Conservation (phyloP, 2,888 invertebrate species). For the Sycophila texana region DNA sequence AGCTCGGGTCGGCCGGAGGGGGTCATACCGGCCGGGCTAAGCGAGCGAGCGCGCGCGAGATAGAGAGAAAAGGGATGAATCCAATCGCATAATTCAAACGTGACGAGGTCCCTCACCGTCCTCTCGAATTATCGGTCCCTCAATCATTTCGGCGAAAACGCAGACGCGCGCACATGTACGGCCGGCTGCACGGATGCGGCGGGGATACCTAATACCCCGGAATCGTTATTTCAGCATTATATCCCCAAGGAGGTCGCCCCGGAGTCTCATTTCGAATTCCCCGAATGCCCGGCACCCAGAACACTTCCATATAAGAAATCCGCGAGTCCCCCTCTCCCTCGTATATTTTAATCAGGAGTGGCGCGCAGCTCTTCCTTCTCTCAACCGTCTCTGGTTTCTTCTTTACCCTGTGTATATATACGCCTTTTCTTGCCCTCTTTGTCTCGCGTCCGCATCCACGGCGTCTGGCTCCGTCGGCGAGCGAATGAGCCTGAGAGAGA, state of each 20-base stretch:
- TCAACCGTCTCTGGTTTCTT: conserved; percentile 55
- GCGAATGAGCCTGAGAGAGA: conserved; percentile 44
- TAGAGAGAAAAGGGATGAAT: conserved; percentile 35
- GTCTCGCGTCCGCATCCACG: conserved; percentile 32
- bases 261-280: conserved; percentile 71
- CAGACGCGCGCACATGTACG: background rate
- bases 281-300: conserved; percentile 66
- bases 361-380: conserved; percentile 54
- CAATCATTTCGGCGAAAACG: conserved; percentile 45
- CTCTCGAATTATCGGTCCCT: conserved; percentile 48
- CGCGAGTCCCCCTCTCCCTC: conserved; percentile 53
- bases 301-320: conserved; percentile 64
- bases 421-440: conserved; percentile 51
- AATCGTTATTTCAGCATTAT: conserved; percentile 54
- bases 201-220: conserved; percentile 41
- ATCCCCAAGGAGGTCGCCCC: conserved; percentile 17
- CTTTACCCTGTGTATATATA: background rate
- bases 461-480: conserved; percentile 48
- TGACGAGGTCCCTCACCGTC: conserved; percentile 24
- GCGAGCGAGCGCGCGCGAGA: too few species aligned
- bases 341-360: conserved; percentile 65
- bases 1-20: background rate
- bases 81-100: conserved; percentile 48
- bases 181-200: background rate
- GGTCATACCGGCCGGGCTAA: conserved; percentile 18